These are phyloP conservation scores for Echeneis naucrates DNA, from an alignment of 2,797 vertebrate genomes.

Conservation along the genomic window DNA sequence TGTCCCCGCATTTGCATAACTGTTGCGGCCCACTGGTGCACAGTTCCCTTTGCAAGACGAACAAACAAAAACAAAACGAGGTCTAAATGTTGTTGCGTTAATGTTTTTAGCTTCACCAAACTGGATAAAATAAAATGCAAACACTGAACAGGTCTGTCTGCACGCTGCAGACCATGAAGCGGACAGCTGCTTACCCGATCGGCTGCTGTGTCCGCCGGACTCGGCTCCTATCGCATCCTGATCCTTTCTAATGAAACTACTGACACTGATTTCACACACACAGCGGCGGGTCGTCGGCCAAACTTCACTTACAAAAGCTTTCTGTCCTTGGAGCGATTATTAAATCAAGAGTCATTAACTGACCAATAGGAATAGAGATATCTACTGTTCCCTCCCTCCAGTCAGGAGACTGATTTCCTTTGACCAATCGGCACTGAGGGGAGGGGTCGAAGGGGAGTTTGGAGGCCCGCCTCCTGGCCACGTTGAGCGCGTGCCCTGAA, in stretches of 20 bases:
- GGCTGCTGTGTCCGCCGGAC: not conserved
- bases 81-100: too few relatives aligned
- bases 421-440: constrained; percentile 34
- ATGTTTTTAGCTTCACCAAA: too few relatives aligned
- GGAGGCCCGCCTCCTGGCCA: constrained; percentile 40
- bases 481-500: constrained; percentile 50
- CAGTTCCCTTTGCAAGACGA: constrained; percentile 22
- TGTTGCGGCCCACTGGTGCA: too few relatives aligned
- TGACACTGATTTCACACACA: too few relatives aligned
- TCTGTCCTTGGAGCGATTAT: constrained; percentile 27
- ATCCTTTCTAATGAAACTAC: not conserved
- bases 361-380: constrained; percentile 26
- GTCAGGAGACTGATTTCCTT: fast-evolving
- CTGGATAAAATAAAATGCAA: not conserved
- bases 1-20: too few relatives aligned
- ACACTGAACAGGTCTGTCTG: not conserved
- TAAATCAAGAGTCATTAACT: not conserved
- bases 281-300: not conserved
- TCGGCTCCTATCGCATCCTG: constrained; percentile 9
- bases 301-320: constrained; percentile 23
- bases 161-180: not conserved
- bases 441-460: fast-evolving
- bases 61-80: too few relatives aligned
- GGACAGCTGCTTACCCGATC: constrained; percentile 53
- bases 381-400: not conserved